Percentiles rank a stretch among this genome's conserved stretches.
Conservation (phyloP, 2,888 invertebrate genomes). For the Leuctra nigra region DNA sequence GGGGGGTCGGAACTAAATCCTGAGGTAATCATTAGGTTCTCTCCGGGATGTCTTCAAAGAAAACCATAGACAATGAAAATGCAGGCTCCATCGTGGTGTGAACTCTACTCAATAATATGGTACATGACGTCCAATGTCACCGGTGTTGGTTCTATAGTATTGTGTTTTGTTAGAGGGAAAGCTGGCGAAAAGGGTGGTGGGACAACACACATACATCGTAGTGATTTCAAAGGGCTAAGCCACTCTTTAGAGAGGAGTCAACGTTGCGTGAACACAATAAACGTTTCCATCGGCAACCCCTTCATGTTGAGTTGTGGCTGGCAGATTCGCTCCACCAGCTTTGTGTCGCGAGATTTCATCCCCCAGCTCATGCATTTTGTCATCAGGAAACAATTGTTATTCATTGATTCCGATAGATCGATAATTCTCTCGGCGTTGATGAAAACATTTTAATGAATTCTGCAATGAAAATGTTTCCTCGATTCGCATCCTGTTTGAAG, state of each 20-base stretch:
- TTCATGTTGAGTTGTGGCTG: background rate
- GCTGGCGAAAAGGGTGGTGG: conserved; percentile 3
- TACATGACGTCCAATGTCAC: background rate
- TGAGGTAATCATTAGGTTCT: conserved; percentile 18
- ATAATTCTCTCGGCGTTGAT: conserved; percentile 5
- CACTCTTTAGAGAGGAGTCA: conserved; percentile 11
- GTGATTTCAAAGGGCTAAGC: conserved; percentile 13
- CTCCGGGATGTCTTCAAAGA: conserved; percentile 12
- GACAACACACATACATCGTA: background rate
- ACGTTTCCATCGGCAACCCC: background rate
- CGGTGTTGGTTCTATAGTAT: background rate
- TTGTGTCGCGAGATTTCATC: conserved; percentile 4
- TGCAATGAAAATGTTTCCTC: conserved; percentile 21
- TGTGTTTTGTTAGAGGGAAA: background rate
- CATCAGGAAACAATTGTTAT: conserved; percentile 22
- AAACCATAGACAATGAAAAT: conserved; percentile 10
- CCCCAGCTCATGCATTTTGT: conserved; percentile 7
- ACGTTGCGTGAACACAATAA: conserved; percentile 19
- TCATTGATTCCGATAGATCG: conserved; percentile 18
- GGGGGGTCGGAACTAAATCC: conserved; percentile 3
- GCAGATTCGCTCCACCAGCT: conserved; percentile 15
- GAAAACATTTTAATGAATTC: conserved; percentile 5
- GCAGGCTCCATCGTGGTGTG: conserved; percentile 9
- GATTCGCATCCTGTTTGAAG: too few species aligned
- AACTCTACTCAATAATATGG: too few species aligned